Evolutionary conservation across 2,113 vertebrate species (phyloP).

Genomic region (Sialia sialis): DNA sequence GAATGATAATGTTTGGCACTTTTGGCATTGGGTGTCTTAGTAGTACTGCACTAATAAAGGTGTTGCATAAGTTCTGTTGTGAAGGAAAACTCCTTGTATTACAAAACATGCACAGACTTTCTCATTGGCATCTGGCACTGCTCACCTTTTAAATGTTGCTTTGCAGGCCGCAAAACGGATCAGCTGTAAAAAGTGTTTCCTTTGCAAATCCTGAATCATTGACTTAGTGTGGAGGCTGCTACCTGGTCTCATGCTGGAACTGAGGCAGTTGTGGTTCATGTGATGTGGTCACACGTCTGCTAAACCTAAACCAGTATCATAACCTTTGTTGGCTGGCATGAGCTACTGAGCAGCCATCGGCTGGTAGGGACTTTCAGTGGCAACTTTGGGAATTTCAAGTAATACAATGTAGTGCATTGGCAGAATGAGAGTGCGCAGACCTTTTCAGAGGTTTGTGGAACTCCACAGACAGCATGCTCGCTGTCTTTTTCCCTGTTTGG

Average conservation of each 20-base stretch:
- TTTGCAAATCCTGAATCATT: neutral
- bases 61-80: neutral
- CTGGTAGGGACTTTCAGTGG: neutral
- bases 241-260: neutral
- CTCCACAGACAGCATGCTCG: neutral
- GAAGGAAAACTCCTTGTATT: neutral
- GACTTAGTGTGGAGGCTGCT: neutral
- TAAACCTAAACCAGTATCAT: neutral
- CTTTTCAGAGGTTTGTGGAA: neutral
- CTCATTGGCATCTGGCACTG: neutral
- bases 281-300: conserved; percentile 41
- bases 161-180: neutral
- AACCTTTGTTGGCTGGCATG: neutral
- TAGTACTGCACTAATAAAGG: neutral
- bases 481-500: conserved; percentile 8
- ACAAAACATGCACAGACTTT: neutral
- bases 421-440: neutral
- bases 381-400: neutral
- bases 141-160: neutral
- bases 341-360: neutral
- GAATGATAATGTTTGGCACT: neutral
- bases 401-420: neutral
- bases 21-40: neutral
- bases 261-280: neutral
- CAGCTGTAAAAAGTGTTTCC: neutral